Percentiles rank a stretch among this genome's conserved stretches.
Evolutionary conservation across 2,888 invertebrate genomes (phyloP).

Genomic region (Eupithecia subfuscata): DNA sequence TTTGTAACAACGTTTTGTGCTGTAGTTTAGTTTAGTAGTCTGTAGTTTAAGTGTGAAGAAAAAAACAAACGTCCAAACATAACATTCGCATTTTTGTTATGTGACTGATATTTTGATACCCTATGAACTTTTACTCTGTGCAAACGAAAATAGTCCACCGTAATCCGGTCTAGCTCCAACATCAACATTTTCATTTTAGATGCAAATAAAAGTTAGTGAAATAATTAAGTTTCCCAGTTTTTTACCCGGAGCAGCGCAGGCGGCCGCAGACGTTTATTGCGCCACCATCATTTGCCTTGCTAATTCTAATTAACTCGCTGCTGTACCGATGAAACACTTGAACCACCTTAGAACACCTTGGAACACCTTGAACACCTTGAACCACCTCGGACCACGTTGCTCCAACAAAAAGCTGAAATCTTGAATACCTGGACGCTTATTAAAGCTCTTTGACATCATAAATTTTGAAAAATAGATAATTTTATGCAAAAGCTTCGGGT

Average conservation of each 20-base stretch:
- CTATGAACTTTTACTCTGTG: not conserved
- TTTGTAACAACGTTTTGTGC: not conserved
- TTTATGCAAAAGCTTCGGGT: not conserved
- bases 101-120: not conserved
- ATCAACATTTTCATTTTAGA: slow-evolving; percentile 5
- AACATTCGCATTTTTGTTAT: not conserved
- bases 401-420: not conserved
- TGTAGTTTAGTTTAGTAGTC: too few species aligned
- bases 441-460: not conserved
- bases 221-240: not conserved
- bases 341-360: not conserved
- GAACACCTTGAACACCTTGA: too few species aligned
- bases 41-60: not conserved
- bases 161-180: not conserved
- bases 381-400: too few species aligned
- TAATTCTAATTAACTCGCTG: slow-evolving; percentile 29
- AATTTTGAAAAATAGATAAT: not conserved
- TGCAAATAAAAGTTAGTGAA: slow-evolving; percentile 9
- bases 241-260: not conserved
- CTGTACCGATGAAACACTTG: not conserved
- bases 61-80: not conserved
- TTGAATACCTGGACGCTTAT: not conserved
- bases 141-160: not conserved
- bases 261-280: slow-evolving; percentile 30
- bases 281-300: slow-evolving; percentile 34